Percentiles rank a stretch among this genome's conserved stretches.
Evolutionary conservation across 2,113 vertebrate species (phyloP).

Genomic region (Noturus placidus): DNA sequence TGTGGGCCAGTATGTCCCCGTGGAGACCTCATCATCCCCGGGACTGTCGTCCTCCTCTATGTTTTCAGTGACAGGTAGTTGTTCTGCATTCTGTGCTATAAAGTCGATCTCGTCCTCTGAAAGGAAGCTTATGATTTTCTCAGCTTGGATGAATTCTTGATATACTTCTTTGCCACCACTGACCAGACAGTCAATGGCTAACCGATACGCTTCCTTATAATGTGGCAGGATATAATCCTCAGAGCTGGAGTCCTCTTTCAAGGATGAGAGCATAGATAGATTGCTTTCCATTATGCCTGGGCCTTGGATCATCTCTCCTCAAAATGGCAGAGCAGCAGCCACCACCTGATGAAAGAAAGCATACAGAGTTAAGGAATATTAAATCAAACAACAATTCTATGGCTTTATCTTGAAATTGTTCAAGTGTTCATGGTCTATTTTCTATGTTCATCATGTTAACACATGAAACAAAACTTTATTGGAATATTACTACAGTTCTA

Average conservation of each 20-base stretch:
- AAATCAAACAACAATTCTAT: background rate
- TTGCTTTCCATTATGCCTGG: conserved; percentile 77
- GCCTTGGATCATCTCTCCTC: conserved; percentile 40
- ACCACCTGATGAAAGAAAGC: conserved; percentile 31
- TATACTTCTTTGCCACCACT: conserved; percentile 80
- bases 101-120: conserved; percentile 87
- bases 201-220: conserved; percentile 90
- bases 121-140: conserved; percentile 83
- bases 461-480: background rate
- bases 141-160: conserved; percentile 82
- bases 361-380: background rate
- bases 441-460: background rate
- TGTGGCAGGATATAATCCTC: conserved; percentile 89
- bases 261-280: conserved; percentile 84
- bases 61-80: conserved; percentile 61
- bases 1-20: conserved; percentile 93
- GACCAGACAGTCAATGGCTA: conserved; percentile 87
- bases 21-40: conserved; percentile 80
- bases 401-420: background rate
- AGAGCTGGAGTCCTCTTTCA: conserved; percentile 81
- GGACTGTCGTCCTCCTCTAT: conserved; percentile 67
- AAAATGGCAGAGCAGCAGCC: background rate
- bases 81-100: conserved; percentile 79
- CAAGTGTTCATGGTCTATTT: background rate
- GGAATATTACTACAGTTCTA: background rate